Percentiles rank a stretch among this genome's conserved stretches.
Conservation (phyloP, 2,113 vertebrate species). For the Psettodes erumei region DNA sequence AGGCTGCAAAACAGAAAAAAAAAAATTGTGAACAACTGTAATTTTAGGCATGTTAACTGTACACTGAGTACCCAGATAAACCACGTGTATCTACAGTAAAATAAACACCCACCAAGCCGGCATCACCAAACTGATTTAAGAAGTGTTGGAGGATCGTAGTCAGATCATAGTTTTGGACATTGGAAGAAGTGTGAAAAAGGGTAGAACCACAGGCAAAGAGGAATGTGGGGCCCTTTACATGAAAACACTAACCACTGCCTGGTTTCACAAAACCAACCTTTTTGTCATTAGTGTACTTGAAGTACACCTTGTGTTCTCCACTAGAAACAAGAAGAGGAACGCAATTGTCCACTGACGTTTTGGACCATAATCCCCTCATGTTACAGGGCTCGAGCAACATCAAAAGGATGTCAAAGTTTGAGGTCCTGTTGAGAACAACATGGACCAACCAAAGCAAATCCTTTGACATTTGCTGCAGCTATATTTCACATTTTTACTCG, state of each 20-base stretch:
- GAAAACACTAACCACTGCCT: slow-evolving; percentile 43
- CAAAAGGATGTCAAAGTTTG: background rate
- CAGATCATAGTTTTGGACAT: slow-evolving; percentile 41
- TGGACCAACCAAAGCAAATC: too few relatives aligned
- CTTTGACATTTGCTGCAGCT: background rate
- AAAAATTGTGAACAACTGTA: background rate
- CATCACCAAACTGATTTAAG: slow-evolving; percentile 8
- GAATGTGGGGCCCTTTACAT: slow-evolving; percentile 50
- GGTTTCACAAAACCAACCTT: slow-evolving; percentile 49
- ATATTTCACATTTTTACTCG: background rate
- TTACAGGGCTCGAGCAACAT: background rate
- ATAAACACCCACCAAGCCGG: slow-evolving; percentile 3
- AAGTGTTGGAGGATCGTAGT: slow-evolving; percentile 6
- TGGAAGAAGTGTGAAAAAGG: slow-evolving; percentile 42
- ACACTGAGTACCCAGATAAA: slow-evolving; percentile 47
- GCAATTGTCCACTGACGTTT: background rate
- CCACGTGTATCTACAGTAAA: slow-evolving; percentile 25
- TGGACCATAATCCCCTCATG: background rate
- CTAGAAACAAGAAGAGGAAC: background rate
- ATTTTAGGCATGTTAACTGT: slow-evolving; percentile 20
- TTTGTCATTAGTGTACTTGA: background rate
- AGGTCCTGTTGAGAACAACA: background rate
- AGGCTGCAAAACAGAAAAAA: slow-evolving; percentile 10
- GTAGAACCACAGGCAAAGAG: slow-evolving; percentile 51
- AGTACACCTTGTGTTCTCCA: background rate